Base-by-base conservation (phyloP, 2,888 invertebrate genomes). In the Thera britannica region DNA sequence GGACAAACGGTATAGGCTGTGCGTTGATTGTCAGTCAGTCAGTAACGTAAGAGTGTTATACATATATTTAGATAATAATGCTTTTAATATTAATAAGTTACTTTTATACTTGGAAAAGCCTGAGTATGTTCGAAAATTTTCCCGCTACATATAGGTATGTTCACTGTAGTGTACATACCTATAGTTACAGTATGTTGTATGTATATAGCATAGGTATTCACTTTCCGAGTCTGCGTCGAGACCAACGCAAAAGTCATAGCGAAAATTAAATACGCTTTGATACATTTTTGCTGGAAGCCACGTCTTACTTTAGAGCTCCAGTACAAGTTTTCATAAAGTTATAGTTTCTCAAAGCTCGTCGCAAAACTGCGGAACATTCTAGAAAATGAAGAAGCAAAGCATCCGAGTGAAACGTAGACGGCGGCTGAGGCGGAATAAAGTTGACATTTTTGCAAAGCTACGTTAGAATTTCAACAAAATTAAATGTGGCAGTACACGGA, bases 371-470 rank as follows among this genome's bases (percentile, higher is more conserved):
- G 83, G 88, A 89, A 87, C 90, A 90, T 93, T 90, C 89, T 83
- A 86, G 86, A 92, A 93, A 93, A 92, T 91, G 91, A 87, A 89
- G 92, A 88, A 89, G 90, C 87, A 84, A 92, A 85, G 86, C 90
- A 90, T 85, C 86, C 84, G 86, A 89, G 87, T 89, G 90, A 86
- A 91, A 88, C 88, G 92, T 81, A 88, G 87, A 83, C 87, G 86
- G 78, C 76, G 90, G 91, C 88, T 91, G 92, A 90, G 85, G 90
- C 89, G 91, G 90, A 93, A 92, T 92, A 92, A 90, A 92, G 92
- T 93, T 93, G 93, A 93, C 93, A 93, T 93, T 93, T 93, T 93
- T 93, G 93, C 89, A 92, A 92, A 92, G 93, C 93, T 91, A 90
- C 90, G 90, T 88, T 87, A 88, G 92, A 93, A 92, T 93, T 93